Evolutionary conservation across 2,113 vertebrate genomes (phyloP), one percentile per base, ranked within the genome.

Genomic region (Zosterops pallidus): DNA sequence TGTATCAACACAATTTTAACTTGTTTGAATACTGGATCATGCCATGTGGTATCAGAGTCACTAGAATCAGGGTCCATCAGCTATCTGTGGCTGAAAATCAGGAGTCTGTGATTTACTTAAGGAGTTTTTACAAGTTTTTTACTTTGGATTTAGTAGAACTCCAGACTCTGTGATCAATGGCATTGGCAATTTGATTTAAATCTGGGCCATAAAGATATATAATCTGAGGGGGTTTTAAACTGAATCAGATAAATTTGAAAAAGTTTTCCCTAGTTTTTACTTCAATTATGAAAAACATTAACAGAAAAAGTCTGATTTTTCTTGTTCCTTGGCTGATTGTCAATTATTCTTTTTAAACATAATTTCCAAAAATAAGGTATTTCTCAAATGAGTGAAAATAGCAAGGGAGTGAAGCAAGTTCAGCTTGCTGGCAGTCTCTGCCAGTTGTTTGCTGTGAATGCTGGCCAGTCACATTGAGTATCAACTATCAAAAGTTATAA

Each of bases 301-400:
- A 29, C n/a, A 88, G 44, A 80, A 85, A 83, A 91, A 44, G 11
- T 62, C 90, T 47, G 18, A 89, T 88, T 93, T 19, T 59, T 59
- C 72, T 80, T 93, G 56, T 74, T 46, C n/a, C 6, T 47, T 86
- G 22, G 35, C 14, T 8, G 9, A 69, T 50, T 89, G 19, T 74
- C 71, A 92, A 39, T 64, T 94, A 28, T 81, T 93, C 60, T 96
- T 68, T 69, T 88, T 42, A 91, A 90, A 84, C 41, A 56, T 55
- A 50, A 85, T 93, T 95, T 90, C 46, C n/a, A 75, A 79, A 94
- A 86, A 13, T 25, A 57, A 53, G 28, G 3, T 83, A 41, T 68
- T 88, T 87, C 75, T 88, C 49, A 93, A 78, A 69, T 12, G 60
- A 75, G 50, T 50, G 52, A 83, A 25, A 80, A 78, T 7, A 75